These are phyloP conservation scores for Zosterops pallidus DNA, from an alignment of 2,113 vertebrate species.

Conservation along the genomic window DNA sequence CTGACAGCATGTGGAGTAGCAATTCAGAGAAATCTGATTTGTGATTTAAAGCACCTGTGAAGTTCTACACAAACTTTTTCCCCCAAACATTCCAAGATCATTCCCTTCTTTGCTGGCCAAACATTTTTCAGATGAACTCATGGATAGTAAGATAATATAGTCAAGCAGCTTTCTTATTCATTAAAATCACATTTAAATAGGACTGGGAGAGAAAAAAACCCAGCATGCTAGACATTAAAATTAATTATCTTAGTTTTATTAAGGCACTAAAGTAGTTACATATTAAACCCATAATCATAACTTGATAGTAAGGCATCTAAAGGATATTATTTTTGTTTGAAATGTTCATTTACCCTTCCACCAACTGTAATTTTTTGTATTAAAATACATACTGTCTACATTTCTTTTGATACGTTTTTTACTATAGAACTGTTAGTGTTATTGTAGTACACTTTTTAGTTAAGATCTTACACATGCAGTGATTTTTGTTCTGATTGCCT, in stretches of 20 bases:
- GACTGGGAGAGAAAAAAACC: background rate
- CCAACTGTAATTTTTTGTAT: background rate
- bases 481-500: background rate
- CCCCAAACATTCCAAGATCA: background rate
- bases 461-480: background rate
- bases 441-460: background rate
- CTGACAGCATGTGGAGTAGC: rapidly evolving
- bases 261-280: background rate
- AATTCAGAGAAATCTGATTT: background rate
- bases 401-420: background rate
- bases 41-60: background rate
- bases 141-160: rapidly evolving
- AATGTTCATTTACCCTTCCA: background rate
- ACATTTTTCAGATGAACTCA: background rate
- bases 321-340: background rate
- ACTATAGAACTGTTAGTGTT: background rate
- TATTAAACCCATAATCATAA: background rate
- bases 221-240: background rate
- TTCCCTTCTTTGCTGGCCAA: background rate
- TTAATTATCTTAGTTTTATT: background rate
- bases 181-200: background rate
- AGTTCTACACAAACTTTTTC: background rate
- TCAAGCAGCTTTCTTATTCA: background rate
- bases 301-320: background rate
- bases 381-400: background rate